Evolutionary conservation across 1,140 invertebrate genomes (phyloP).

Genomic region (Drosophila simulans): DNA sequence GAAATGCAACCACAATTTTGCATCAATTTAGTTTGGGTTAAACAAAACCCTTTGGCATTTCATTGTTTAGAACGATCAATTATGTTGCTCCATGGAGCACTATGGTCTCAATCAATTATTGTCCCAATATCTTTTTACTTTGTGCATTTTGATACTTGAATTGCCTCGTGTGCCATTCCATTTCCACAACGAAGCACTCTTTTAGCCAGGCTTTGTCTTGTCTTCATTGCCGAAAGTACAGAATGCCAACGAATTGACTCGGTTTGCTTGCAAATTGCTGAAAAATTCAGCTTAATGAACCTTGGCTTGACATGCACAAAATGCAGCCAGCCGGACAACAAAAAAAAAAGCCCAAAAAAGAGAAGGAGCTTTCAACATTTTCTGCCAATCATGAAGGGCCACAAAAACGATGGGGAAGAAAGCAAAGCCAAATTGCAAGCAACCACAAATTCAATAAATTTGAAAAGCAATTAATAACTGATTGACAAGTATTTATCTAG

Average conservation of each 20-base stretch:
- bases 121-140: constrained; percentile 13
- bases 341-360: constrained; percentile 5
- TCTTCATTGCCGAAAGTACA: constrained; percentile 16
- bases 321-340: background rate
- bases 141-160: constrained; percentile 26
- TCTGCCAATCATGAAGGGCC: constrained; percentile 47
- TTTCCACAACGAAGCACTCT: constrained; percentile 19
- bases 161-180: constrained; percentile 21
- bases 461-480: constrained; percentile 83
- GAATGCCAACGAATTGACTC: constrained; percentile 34
- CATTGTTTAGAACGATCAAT: constrained; percentile 9
- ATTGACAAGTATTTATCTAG: constrained; percentile 81
- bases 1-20: no score
- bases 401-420: constrained; percentile 23
- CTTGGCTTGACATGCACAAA: constrained; percentile 27
- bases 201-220: constrained; percentile 30
- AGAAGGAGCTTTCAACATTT: constrained; percentile 16
- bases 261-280: constrained; percentile 38
- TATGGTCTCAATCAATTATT: constrained; percentile 10
- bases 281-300: constrained; percentile 61
- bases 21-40: background rate
- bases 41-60: background rate
- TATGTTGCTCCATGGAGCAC: background rate
- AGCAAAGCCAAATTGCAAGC: constrained; percentile 50
- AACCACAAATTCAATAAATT: constrained; percentile 81